Conservation (phyloP, 2,797 vertebrate species). For the Ceryle rudis region DNA sequence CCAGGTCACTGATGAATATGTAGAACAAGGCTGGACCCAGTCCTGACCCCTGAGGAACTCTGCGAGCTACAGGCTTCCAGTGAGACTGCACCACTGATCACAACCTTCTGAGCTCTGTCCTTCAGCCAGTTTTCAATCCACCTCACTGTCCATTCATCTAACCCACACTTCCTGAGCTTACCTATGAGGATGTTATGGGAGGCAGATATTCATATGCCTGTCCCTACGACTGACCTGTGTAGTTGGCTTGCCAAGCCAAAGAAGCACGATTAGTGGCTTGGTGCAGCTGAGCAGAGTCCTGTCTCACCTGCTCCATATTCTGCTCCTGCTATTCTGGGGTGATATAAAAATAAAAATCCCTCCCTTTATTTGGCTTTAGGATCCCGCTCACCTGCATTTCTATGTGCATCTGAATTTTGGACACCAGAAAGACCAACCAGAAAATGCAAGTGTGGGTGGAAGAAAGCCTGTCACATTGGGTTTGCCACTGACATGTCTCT, state of each 20-base stretch:
- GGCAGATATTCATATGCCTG: not conserved
- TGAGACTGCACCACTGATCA: too few relatives aligned
- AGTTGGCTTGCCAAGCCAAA: not conserved
- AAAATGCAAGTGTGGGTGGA: not conserved
- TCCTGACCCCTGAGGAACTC: too few relatives aligned
- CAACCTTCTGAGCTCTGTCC: too few relatives aligned
- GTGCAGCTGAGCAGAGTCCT: not conserved
- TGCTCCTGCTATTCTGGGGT: not conserved
- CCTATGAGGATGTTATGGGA: too few relatives aligned
- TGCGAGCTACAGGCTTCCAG: too few relatives aligned
- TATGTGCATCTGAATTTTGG: not conserved
- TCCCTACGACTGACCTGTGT: not conserved
- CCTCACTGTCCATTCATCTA: too few relatives aligned
- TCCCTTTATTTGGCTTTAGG: not conserved
- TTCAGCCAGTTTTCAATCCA: too few relatives aligned
- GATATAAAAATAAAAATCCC: not conserved
- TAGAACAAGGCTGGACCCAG: too few relatives aligned
- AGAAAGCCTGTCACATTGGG: rapidly evolving
- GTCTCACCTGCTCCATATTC: not conserved
- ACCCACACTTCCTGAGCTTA: too few relatives aligned
- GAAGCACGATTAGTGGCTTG: not conserved
- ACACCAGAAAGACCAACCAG: not conserved
- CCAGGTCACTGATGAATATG: too few relatives aligned
- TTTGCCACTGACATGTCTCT: not conserved
- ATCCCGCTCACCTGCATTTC: not conserved